phyloP scores from a whole-genome alignment of 1,140 invertebrate species.

The Bombus ignitus region DNA sequence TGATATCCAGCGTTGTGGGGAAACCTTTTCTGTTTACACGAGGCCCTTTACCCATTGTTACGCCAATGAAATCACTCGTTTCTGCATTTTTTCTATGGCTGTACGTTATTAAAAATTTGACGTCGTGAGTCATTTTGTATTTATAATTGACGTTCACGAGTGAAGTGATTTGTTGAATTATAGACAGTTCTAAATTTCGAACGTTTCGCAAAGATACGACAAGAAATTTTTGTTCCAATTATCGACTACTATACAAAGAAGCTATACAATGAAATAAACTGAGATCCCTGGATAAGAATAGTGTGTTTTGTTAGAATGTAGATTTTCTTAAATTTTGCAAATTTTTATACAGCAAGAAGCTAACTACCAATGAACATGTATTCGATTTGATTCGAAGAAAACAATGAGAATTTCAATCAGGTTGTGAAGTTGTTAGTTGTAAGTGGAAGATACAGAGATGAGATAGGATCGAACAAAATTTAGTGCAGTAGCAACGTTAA shows the following conservation, averaged over 20 bases:
- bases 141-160: too few relatives aligned
- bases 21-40: slow-evolving; percentile 59
- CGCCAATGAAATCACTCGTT: slow-evolving; percentile 37
- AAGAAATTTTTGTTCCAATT: too few relatives aligned
- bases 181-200: too few relatives aligned
- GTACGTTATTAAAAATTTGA: not conserved
- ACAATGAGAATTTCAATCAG: not conserved
- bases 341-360: not conserved
- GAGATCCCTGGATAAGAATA: too few relatives aligned
- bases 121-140: not conserved
- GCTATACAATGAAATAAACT: too few relatives aligned
- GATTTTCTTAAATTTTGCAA: too few relatives aligned
- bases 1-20: slow-evolving; percentile 62
- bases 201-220: too few relatives aligned
- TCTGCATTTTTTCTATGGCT: not conserved
- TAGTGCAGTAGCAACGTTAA: not conserved
- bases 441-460: not conserved
- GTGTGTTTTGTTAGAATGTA: too few relatives aligned
- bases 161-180: too few relatives aligned
- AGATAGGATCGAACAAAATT: not conserved
- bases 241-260: too few relatives aligned
- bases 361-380: not conserved
- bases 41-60: slow-evolving; percentile 55
- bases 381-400: not conserved
- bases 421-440: not conserved